Evolutionary conservation across 2,113 vertebrate genomes (phyloP), one percentile per base, ranked within the genome.

Genomic region (Gobius niger): DNA sequence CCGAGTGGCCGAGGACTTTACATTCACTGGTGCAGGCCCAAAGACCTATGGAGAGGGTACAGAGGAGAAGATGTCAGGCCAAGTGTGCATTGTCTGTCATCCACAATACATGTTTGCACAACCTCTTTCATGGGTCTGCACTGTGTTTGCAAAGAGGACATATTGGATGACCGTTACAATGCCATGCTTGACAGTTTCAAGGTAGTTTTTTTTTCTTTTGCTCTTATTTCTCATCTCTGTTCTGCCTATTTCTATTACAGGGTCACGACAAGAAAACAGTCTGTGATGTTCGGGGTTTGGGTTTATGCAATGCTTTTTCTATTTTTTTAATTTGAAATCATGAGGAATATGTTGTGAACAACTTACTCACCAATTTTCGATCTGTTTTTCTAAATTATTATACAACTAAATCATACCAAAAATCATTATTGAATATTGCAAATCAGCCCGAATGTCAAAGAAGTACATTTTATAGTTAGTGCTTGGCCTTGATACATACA

Each of bases 21-120:
- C 97, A 99, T 82, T 99, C 97, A 0, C 95, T 97, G 0, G 97
- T 99, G 72, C 97, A 98, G 0, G 97, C 95, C 97, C 96, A 98
- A 59, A 99, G 90, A 89, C 95, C 97, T 99, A 83, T 50, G 53
- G 72, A 65, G 69, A 75, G 52, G 73, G 63, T 69, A 75, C 16
- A 64, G 47, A 53, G 65, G 47, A 78, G 50, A 83, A 63, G 52
- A 14, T 67, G 44, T 2, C 44, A 42, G 34, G 57, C 42, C 42
- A 60, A 60, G 57, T 74, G 69, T 57, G 12, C 12, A 57, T 40
- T 8, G 8, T 40, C 54, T 40, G 40, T 57, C 14, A 40, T 11
- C 24, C 11, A 15, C 24, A 57, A 7, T 40, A 0, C 54, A 14
- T 40, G 53, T 57, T 54, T 40, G 54, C 24, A 14, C 54, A 57